Evolutionary conservation across 1,140 invertebrate species (phyloP).

Genomic region (Dermatophagoides farinae): DNA sequence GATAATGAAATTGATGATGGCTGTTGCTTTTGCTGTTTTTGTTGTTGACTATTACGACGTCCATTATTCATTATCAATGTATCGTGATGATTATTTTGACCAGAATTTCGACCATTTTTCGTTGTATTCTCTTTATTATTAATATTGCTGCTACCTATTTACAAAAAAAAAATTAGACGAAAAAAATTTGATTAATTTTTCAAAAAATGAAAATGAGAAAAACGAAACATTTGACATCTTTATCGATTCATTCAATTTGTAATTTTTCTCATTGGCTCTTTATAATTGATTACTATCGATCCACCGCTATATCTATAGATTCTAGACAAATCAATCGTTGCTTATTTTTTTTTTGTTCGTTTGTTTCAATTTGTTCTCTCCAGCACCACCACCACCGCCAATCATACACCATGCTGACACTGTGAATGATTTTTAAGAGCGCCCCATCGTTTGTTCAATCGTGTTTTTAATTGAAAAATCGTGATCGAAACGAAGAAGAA

Average conservation of each 20-base stretch:
- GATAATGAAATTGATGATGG: neutral
- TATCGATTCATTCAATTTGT: neutral
- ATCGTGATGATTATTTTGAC: neutral
- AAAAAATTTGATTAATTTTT: neutral
- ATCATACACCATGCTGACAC: too few species aligned
- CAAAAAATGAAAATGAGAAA: neutral
- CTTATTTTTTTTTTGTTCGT: too few species aligned
- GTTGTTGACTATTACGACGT: neutral
- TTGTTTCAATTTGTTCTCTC: too few species aligned
- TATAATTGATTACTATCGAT: too few species aligned
- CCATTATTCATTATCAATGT: neutral
- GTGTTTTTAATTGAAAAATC: slow-evolving; percentile 7
- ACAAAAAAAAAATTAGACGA: neutral
- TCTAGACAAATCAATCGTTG: too few species aligned
- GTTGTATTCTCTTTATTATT: neutral
- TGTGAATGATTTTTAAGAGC: too few species aligned
- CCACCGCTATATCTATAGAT: too few species aligned
- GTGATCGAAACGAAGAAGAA: neutral
- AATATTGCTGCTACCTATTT: neutral
- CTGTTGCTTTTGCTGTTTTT: neutral
- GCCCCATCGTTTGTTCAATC: neutral
- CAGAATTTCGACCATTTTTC: slow-evolving; percentile 1
- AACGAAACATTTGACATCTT: neutral
- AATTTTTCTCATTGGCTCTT: neutral
- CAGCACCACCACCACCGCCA: too few species aligned